Base-by-base conservation (phyloP, 2,113 vertebrate genomes). In the Pithys albifrons region DNA sequence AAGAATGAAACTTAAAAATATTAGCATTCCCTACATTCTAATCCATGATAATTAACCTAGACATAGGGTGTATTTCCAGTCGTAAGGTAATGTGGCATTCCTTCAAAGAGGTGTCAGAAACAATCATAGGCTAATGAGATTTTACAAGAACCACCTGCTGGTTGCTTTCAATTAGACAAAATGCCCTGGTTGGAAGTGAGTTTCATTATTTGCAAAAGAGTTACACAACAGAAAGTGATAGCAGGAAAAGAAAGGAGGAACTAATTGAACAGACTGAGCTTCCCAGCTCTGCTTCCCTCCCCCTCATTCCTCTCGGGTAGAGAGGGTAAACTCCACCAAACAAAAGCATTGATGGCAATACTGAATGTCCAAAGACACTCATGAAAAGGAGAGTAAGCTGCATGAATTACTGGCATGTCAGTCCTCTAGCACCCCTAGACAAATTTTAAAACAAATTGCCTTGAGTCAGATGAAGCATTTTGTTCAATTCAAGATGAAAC, bases 131-230 rank as follows among this genome's bases (percentile, higher is more conserved):
- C 64, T 95, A 95, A 97, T 88, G 92, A 94, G 88, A 88, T 88
- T 94, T 74, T 92, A 81, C 65, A 88, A 71, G 59, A 96, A 71
- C 55, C 75, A 75, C 92, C 79, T 88, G 75, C 90, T 94, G 90
- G 48, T 71, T 92, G 55, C 79, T 94, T 96, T 97, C 94, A 95
- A 84, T 94, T 94, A 97, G 79, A 96, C 74, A 91, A 92, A 94
- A 96, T 22, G 18, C 31, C 64, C 81, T 80, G 41, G 51, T 33
- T 90, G 43, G 39, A 93, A 84, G 51, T 64, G 55, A 93, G 55
- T 94, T 94, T 91, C 59, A 74, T 89, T 94, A 88, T 86, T 85
- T 94, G 80, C n/a, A 59, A 79, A 75, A 62, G 58, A 91, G 33
- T 79, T 86, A 49, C 39, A 55, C 20, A 88, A 80, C 13, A 43